These are phyloP conservation scores for Apoda limacodes DNA, from an alignment of 2,888 invertebrate genomes.

Conservation along the genomic window DNA sequence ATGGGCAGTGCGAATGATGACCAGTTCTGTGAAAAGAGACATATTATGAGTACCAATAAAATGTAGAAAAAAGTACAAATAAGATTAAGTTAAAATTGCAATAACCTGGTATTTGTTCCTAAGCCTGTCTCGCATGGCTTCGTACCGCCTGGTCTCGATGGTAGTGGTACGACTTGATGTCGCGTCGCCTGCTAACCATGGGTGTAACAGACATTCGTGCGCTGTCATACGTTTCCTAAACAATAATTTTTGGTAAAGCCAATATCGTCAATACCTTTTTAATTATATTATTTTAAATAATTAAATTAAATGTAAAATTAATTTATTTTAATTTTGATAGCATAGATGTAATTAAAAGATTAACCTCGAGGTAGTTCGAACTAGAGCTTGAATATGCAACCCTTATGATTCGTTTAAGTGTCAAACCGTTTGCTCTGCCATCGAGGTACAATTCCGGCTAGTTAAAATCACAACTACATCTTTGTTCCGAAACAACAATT, in stretches of 20 bases:
- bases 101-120: slow-evolving; percentile 77
- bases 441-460: too few species aligned
- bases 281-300: not conserved
- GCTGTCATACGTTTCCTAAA: slow-evolving; percentile 97
- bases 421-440: too few species aligned
- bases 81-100: slow-evolving; percentile 1
- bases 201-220: slow-evolving; percentile 95
- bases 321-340: too few species aligned
- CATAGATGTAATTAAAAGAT: too few species aligned
- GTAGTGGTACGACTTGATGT: slow-evolving; percentile 75
- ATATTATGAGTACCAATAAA: not conserved
- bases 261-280: not conserved
- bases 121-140: slow-evolving; percentile 88
- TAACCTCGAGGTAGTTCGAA: too few species aligned
- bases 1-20: slow-evolving; percentile 90
- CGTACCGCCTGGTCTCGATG: slow-evolving; percentile 88
- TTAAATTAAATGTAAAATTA: too few species aligned
- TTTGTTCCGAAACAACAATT: too few species aligned
- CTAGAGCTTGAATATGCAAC: too few species aligned
- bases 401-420: too few species aligned
- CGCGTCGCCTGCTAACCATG: slow-evolving; percentile 94
- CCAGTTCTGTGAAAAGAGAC: slow-evolving; percentile 41
- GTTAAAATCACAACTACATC: too few species aligned
- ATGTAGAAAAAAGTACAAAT: slow-evolving; percentile 34
- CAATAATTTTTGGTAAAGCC: too few species aligned